phyloP scores from a whole-genome alignment of 1,140 invertebrate species.

The Pinna nobilis region DNA sequence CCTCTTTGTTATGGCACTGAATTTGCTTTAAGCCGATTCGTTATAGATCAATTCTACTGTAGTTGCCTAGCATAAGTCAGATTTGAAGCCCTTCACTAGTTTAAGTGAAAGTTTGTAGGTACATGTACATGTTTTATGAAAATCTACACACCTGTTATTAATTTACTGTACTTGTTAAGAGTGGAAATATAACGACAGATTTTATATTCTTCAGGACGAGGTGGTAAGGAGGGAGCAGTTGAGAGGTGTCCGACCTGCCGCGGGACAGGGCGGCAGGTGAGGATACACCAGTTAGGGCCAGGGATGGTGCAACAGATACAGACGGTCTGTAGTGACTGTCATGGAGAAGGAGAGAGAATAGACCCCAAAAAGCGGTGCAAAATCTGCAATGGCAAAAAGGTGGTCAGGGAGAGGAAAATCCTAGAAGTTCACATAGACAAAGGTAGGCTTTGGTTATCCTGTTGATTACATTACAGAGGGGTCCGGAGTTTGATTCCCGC shows the following conservation, averaged over 20 bases:
- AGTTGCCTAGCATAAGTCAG: too few species aligned
- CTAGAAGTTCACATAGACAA: conserved; percentile 98
- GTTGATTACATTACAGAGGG: neutral
- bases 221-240: conserved; percentile 92
- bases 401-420: conserved; percentile 93
- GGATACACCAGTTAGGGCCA: conserved; percentile 93
- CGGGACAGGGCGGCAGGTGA: conserved; percentile 93
- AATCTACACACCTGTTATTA: too few species aligned
- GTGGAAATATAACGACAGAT: neutral
- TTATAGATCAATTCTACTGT: too few species aligned
- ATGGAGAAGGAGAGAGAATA: conserved; percentile 90
- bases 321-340: conserved; percentile 90
- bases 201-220: conserved; percentile 76
- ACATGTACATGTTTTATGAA: too few species aligned
- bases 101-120: too few species aligned
- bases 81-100: too few species aligned
- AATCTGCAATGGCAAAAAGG: conserved; percentile 92
- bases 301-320: conserved; percentile 99
- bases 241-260: conserved; percentile 91
- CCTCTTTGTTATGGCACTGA: too few species aligned
- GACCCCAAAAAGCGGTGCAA: conserved; percentile 95
- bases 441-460: conserved; percentile 77
- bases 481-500: too few species aligned
- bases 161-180: too few species aligned
- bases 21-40: too few species aligned